A percentile compares a stretch with the other conserved stretches of the same genome.
Conservation (phyloP, 1,140 invertebrate genomes). For the Cryptotermes secundus region DNA sequence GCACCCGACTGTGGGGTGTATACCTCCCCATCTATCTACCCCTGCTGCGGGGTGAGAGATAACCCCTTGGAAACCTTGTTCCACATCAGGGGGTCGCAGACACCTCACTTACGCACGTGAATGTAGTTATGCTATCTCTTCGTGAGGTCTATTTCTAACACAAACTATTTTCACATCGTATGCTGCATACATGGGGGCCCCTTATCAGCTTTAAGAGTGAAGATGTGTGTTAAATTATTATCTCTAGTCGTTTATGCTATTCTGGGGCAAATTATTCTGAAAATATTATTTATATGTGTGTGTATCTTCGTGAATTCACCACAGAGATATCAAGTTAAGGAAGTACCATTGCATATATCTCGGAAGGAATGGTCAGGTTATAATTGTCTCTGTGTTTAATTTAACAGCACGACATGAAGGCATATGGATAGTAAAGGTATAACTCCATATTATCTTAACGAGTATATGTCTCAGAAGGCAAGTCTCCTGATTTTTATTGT, state of each 20-base stretch:
- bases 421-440: no score
- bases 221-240: not conserved
- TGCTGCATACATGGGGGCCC: not conserved
- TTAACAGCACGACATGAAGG: no score
- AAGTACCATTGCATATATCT: no score
- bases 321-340: no score
- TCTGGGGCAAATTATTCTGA: no score
- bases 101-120: not conserved
- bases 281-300: no score
- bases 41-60: conserved; percentile 2
- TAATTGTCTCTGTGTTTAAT: no score
- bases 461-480: no score
- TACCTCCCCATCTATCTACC: conserved; percentile 13
- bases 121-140: not conserved
- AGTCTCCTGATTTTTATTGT: no score
- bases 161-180: not conserved
- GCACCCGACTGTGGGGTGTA: not conserved
- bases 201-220: not conserved
- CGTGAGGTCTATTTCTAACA: not conserved
- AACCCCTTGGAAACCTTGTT: conserved; percentile 8
- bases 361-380: no score
- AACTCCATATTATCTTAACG: no score
- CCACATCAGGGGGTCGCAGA: not conserved
- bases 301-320: no score
- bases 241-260: not conserved